These are phyloP conservation scores for Wiebesia pumilae DNA, from an alignment of 1,140 invertebrate genomes.

Conservation along the genomic window DNA sequence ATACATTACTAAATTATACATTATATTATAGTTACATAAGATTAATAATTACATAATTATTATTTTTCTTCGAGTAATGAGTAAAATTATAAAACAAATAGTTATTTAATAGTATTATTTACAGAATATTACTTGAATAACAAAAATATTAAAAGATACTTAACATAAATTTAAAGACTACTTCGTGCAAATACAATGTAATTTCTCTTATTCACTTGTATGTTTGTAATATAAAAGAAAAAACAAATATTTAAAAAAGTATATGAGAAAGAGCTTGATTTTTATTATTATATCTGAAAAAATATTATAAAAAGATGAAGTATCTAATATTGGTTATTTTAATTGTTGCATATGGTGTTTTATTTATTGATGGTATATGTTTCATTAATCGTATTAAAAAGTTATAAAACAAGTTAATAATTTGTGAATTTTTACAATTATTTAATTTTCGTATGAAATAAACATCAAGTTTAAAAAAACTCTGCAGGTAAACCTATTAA, in stretches of 20 bases:
- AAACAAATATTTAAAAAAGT: neutral
- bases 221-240: constrained; percentile 7
- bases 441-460: neutral
- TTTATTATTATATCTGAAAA: neutral
- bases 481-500: too few species aligned
- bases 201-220: neutral
- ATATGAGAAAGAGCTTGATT: neutral
- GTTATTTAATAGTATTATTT: constrained; percentile 1
- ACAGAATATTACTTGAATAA: neutral
- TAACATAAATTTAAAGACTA: constrained; percentile 7
- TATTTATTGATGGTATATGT: neutral
- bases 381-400: neutral
- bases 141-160: constrained; percentile 9
- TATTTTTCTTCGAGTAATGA: neutral
- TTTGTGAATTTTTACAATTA: neutral
- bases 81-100: neutral
- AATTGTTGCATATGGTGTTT: neutral
- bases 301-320: constrained; percentile 13
- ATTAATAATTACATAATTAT: neutral
- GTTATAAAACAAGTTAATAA: neutral
- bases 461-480: too few species aligned
- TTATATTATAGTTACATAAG: neutral
- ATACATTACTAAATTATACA: too few species aligned
- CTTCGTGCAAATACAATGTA: neutral
- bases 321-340: neutral